Percentiles rank a stretch among this genome's conserved stretches.
These are phyloP conservation scores for Protophormia terraenovae DNA, from an alignment of 2,888 invertebrate species.

Conservation along the genomic window DNA sequence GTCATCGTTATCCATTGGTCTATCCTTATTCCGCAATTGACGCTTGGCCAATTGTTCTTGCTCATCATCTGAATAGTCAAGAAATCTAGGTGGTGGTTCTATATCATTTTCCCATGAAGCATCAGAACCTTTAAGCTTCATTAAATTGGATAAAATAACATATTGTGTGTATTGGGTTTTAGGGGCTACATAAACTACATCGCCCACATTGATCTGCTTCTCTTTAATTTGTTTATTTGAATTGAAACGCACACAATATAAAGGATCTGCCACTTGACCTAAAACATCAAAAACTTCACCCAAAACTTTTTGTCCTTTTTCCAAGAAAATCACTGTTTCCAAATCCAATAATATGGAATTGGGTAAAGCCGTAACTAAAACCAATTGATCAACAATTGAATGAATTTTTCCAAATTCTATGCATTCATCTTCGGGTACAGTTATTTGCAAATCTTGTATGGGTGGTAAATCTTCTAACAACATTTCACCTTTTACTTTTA, in stretches of 20 bases:
- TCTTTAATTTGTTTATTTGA: slow-evolving; percentile 87
- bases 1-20: slow-evolving; percentile 71
- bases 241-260: slow-evolving; percentile 96
- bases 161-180: slow-evolving; percentile 88
- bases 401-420: slow-evolving; percentile 88
- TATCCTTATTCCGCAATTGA: slow-evolving; percentile 77
- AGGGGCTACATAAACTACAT: slow-evolving; percentile 92
- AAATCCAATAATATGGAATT: slow-evolving; percentile 90
- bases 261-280: slow-evolving; percentile 91
- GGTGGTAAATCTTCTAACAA: slow-evolving; percentile 88
- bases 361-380: slow-evolving; percentile 86
- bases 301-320: slow-evolving; percentile 88
- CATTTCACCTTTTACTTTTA: slow-evolving; percentile 78
- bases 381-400: slow-evolving; percentile 88
- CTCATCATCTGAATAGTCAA: slow-evolving; percentile 95
- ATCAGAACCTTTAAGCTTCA: slow-evolving; percentile 91
- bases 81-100: slow-evolving; percentile 87
- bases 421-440: slow-evolving; percentile 89
- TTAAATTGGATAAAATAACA: slow-evolving; percentile 88
- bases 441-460: slow-evolving; percentile 90
- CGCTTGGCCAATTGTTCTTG: slow-evolving; percentile 85
- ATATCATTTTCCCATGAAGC: slow-evolving; percentile 93
- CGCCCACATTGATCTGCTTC: slow-evolving; percentile 86
- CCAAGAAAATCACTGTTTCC: slow-evolving; percentile 93
- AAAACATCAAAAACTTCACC: slow-evolving; percentile 93